Evolutionary conservation across 2,113 vertebrate genomes (phyloP), one percentile per base, ranked within the genome.

Genomic region (Collichthys lucidus): DNA sequence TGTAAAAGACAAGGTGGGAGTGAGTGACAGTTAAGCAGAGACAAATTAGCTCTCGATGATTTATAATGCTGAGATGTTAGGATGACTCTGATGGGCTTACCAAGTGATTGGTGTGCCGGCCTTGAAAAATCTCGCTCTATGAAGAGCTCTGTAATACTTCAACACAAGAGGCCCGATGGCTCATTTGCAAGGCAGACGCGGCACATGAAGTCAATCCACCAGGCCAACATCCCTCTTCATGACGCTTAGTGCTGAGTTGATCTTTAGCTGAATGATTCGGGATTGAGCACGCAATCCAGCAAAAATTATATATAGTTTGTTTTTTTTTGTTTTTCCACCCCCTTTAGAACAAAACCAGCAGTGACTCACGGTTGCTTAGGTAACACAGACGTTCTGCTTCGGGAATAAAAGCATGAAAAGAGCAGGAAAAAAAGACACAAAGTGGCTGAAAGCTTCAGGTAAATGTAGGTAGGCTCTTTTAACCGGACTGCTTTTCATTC

Each of bases 51-150:
- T 50, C 59, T 57, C 40, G 11, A 49, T 69, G 84, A 89, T 89
- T 90, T 89, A 89, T 79, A 62, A n/a, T 65, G 66, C 72, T 1
- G 62, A 78, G 68, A 82, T 86, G 84, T 85, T 60, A 44, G 57
- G 79, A 75, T 69, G 84, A 86, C 83, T 86, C 59, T 84, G 77
- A 86, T 84, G 75, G 68, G 83, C 61, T 82, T 31, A 75, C 15
- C 55, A 11, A 85, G 86, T 88, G 88, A 92, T 91, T 89, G 85
- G 81, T 91, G 84, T 53, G 64, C 67, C 67, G 90, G 85, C 89
- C 90, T 88, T 63, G 87, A 82, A 35, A 78, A 81, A 82, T 74
- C 64, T 57, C 44, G 7, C 81, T 78, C 74, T 40, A 69, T 82
- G 57, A 83, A 85, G 84, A 83, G 81, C 77, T 40, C 35, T 0